phyloP scores from a whole-genome alignment of 2,113 vertebrate species.

The Saimiri boliviensis region DNA sequence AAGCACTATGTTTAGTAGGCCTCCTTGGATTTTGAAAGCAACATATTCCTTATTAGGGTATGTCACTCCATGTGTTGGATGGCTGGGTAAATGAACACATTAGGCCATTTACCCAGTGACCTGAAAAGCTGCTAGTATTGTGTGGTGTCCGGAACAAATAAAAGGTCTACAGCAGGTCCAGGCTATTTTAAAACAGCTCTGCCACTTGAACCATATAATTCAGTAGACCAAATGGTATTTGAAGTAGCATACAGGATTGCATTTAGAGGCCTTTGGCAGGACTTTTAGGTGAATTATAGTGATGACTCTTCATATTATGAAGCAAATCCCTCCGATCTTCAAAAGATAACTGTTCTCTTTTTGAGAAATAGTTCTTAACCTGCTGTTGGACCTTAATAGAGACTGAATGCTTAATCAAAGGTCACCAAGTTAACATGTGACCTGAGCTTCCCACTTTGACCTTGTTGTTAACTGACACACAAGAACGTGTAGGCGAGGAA shows the following conservation, averaged over 20 bases:
- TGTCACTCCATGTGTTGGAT: background rate
- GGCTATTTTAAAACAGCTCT: background rate
- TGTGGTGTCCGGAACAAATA: background rate
- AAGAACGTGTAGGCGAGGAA: background rate
- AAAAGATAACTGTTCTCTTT: background rate
- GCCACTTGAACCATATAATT: background rate
- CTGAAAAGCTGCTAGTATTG: background rate
- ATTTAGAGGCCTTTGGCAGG: background rate
- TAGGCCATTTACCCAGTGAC: background rate
- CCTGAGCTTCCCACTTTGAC: background rate
- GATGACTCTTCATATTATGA: background rate
- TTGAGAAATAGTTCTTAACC: background rate
- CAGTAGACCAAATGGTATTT: background rate
- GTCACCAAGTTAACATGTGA: background rate
- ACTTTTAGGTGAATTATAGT: background rate
- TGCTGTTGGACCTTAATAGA: background rate
- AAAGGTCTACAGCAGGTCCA: background rate
- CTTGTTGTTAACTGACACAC: background rate
- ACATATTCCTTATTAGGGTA: background rate
- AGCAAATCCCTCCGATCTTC: background rate
- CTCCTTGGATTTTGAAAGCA: background rate
- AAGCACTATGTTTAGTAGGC: background rate
- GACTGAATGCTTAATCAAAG: background rate
- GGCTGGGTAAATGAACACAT: background rate
- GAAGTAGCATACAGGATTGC: background rate